These are phyloP conservation scores for Ranitomeya variabilis DNA, from an alignment of 2,113 vertebrate species.

Conservation along the genomic window DNA sequence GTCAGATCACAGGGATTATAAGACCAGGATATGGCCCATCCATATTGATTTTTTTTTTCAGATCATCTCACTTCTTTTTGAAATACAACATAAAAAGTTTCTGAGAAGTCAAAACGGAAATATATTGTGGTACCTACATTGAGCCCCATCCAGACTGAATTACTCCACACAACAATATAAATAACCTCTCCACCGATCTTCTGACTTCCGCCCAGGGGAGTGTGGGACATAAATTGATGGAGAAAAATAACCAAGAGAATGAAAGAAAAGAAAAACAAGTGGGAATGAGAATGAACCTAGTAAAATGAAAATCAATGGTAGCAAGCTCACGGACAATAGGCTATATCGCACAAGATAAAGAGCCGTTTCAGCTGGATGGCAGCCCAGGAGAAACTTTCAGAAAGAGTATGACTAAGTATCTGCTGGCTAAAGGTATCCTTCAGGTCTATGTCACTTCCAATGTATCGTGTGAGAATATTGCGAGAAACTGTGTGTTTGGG, in stretches of 20 bases:
- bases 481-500: no score
- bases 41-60: conserved; percentile 31
- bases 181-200: conserved; percentile 35
- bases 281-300: conserved; percentile 30
- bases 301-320: conserved; percentile 45
- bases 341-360: conserved; percentile 25
- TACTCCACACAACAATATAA: conserved; percentile 40
- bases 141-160: conserved; percentile 35
- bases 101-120: conserved; percentile 23
- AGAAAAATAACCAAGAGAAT: conserved; percentile 30
- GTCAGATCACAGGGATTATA: neutral
- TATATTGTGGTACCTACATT: conserved; percentile 29
- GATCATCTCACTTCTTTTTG: conserved; percentile 15
- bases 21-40: conserved; percentile 11
- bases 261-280: conserved; percentile 1
- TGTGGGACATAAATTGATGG: conserved; percentile 44
- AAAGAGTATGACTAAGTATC: conserved; percentile 5
- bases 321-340: conserved; percentile 29
- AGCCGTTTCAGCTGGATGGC: conserved; percentile 2
- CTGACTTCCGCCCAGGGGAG: conserved; percentile 17
- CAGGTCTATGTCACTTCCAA: neutral
- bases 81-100: conserved; percentile 36
- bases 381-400: conserved; percentile 22
- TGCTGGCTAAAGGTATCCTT: neutral
- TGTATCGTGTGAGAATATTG: neutral